Conservation (phyloP, 2,888 invertebrate genomes). For the Orgyia antiqua region DNA sequence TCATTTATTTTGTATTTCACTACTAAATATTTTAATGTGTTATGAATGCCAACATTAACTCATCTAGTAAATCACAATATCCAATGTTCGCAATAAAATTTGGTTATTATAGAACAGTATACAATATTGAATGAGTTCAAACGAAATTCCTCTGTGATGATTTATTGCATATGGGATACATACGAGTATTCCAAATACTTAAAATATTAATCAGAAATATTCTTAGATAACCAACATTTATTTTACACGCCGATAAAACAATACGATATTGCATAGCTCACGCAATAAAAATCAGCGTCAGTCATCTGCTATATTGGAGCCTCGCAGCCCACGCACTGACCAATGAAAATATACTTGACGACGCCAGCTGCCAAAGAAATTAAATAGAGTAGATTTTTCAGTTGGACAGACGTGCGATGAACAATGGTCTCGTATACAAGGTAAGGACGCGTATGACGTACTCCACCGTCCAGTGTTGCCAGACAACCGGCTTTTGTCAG, state of each 20-base stretch:
- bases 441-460: constrained; percentile 43
- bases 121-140: no score
- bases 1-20: no score
- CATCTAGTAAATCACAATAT: no score
- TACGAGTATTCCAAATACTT: no score
- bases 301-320: constrained; percentile 59
- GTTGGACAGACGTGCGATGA: constrained; percentile 52
- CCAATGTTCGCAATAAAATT: no score
- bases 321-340: constrained; percentile 55
- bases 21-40: no score
- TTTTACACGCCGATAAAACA: constrained; percentile 61
- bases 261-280: constrained; percentile 56
- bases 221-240: constrained; percentile 38
- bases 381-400: constrained; percentile 71
- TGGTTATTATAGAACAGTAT: no score
- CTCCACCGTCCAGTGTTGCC: constrained; percentile 14
- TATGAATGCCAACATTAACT: no score
- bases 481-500: constrained; percentile 5
- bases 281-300: constrained; percentile 66
- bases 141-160: constrained; percentile 13
- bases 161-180: constrained; percentile 25
- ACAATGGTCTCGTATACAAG: constrained; percentile 65
- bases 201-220: constrained; percentile 32
- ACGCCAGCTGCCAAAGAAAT: constrained; percentile 69
- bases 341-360: constrained; percentile 65